phyloP scores from a whole-genome alignment of 2,797 vertebrate species.

The Hirundo rustica region DNA sequence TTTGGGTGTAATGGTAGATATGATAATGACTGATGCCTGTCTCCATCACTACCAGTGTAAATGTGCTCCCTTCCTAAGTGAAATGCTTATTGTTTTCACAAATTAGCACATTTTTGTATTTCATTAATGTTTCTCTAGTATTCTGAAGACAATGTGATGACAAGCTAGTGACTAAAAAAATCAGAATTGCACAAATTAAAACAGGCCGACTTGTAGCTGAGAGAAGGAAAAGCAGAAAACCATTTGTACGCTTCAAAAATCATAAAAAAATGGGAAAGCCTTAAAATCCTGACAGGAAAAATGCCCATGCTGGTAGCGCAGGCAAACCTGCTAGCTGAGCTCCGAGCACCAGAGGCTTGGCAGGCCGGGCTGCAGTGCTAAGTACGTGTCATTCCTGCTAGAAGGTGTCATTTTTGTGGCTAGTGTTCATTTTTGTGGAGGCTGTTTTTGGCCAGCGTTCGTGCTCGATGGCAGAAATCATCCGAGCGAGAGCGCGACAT shows the following conservation, averaged over 20 bases:
- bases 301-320: background rate
- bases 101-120: background rate
- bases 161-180: background rate
- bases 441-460: background rate
- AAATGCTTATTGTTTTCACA: background rate
- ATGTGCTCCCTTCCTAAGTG: background rate
- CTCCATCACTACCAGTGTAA: background rate
- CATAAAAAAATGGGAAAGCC: background rate
- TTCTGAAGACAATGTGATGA: background rate
- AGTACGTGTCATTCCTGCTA: background rate
- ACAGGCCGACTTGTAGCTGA: background rate
- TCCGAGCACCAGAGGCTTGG: background rate
- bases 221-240: background rate
- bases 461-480: background rate
- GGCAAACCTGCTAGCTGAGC: background rate
- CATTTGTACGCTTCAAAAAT: background rate
- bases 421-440: background rate
- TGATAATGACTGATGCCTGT: background rate
- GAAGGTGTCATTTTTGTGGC: background rate
- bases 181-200: background rate
- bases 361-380: background rate
- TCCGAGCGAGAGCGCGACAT: background rate
- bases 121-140: background rate
- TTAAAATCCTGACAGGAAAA: background rate
- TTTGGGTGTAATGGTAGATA: background rate